Base-by-base conservation (phyloP, 2,888 invertebrate species). In the Theretra japonica region DNA sequence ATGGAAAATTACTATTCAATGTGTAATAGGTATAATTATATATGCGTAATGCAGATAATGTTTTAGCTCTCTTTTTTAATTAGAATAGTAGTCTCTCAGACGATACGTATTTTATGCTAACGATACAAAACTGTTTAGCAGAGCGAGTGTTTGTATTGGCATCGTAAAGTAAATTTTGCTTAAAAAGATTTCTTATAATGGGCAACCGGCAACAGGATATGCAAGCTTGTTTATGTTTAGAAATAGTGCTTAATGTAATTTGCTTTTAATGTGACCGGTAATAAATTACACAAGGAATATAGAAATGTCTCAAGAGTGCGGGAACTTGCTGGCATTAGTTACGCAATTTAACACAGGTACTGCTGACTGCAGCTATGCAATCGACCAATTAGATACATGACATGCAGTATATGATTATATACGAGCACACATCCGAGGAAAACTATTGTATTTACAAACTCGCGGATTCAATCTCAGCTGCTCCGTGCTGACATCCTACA, bases 81-180 rank as follows among this genome's bases (percentile, higher is more conserved):
- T 15, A 41, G 21, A 33, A 21, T 21, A 30, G 21, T 41, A 21
- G 62, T 41, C 11, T 15, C 33, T 33, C 41, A 2, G 41, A 62
- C n/a, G 11, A 8, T n/a, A 30, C 17, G 21, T 62, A 33, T 21
- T 30, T 62, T 11, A 62, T 33, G 21, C 8, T 62, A 62, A 65
- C 48, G 15, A 41, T 23, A 65, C 5, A 23, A 65, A 62, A 15
- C 70, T 58, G 25, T 59, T 57, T 56, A 73, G 25, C 70, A 70
- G 60, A 56, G 60, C 62, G 69, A 53, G n/a, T 48, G 56, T 25
- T 30, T 65, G 21, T 69, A 59, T 68, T 59, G 72, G 70, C 70
- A 60, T 68, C 58, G 75, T 75, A 73, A 73, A 72, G 73, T 72
- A 59, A 65, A 48, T 62, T 50, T 50, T 48, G 50, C 41, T 50